Conservation (phyloP, 2,113 vertebrate genomes). For the Tragelaphus imberbis region DNA sequence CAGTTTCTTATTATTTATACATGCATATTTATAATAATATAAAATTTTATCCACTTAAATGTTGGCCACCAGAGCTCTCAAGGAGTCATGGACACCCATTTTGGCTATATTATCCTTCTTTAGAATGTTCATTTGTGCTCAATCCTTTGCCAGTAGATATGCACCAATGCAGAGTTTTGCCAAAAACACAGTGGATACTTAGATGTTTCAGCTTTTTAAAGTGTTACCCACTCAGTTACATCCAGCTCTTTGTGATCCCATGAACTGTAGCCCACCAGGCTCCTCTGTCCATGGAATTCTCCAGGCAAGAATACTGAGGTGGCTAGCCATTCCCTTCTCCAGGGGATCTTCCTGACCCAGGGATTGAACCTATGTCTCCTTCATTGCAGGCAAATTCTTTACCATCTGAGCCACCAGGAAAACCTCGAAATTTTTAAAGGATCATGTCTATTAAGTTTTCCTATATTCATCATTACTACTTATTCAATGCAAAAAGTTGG, state of each 20-base stretch:
- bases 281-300: neutral
- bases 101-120: neutral
- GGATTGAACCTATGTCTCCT: neutral
- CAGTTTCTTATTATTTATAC: neutral
- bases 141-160: neutral
- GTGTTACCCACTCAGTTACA: neutral
- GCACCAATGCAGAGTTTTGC: neutral
- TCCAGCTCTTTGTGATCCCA: neutral
- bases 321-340: neutral
- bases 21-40: neutral
- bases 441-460: neutral
- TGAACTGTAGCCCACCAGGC: neutral
- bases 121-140: neutral
- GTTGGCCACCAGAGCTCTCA: neutral
- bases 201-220: neutral
- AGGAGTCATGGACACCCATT: neutral
- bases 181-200: neutral
- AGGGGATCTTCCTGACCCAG: neutral
- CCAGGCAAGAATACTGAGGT: neutral
- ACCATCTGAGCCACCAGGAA: neutral
- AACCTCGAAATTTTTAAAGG: neutral
- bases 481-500: neutral
- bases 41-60: neutral
- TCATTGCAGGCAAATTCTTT: neutral
- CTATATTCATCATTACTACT: neutral